A percentile compares a stretch with the other conserved stretches of the same genome.
Evolutionary conservation across 2,888 invertebrate genomes (phyloP).

Genomic region (Cerastis rubricosa): DNA sequence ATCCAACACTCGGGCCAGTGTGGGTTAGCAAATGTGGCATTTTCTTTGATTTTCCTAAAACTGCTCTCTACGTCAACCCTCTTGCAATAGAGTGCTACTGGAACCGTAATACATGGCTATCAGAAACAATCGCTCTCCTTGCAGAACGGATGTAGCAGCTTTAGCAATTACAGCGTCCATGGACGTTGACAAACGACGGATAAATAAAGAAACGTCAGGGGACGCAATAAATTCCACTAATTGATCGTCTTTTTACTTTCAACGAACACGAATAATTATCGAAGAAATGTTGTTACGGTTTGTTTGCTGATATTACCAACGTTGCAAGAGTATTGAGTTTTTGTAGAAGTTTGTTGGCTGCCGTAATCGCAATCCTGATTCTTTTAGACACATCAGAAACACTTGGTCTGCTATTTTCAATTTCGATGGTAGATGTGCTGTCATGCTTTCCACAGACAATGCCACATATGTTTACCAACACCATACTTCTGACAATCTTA

Average conservation of each 20-base stretch:
- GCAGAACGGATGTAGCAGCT: constrained; percentile 44
- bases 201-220: constrained; percentile 72
- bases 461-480: not conserved
- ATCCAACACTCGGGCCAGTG: not conserved
- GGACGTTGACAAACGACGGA: constrained; percentile 73
- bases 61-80: not conserved
- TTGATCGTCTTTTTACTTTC: constrained; percentile 55
- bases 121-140: constrained; percentile 20
- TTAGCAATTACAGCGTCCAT: constrained; percentile 60
- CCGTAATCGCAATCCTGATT: not conserved
- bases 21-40: not conserved
- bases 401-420: not conserved
- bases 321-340: not conserved
- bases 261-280: constrained; percentile 47
- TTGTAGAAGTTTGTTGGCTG: not conserved
- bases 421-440: not conserved
- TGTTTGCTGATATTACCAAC: not conserved
- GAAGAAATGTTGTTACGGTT: constrained; percentile 9
- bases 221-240: constrained; percentile 66
- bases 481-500: not conserved
- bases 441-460: not conserved
- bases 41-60: not conserved
- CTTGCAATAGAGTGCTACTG: not conserved
- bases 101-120: constrained; percentile 16
- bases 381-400: not conserved